A percentile compares a stretch with the other conserved stretches of the same genome.
Conservation (phyloP, 2,113 vertebrate genomes). For the Peromyscus leucopus region DNA sequence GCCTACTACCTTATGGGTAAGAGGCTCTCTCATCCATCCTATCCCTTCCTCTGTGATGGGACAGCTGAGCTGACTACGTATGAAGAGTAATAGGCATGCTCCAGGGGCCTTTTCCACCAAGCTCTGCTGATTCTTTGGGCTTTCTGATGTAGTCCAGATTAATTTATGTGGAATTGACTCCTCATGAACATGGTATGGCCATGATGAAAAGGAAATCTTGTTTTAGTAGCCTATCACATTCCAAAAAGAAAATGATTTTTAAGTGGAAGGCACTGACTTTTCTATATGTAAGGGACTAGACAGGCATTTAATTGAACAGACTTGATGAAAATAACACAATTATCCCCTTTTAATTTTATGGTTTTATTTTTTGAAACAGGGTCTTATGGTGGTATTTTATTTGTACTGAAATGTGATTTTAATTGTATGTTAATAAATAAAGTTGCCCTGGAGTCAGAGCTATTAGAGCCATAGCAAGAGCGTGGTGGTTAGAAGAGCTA, state of each 20-base stretch:
- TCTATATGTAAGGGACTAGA: neutral
- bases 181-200: neutral
- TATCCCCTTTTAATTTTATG: too few species aligned
- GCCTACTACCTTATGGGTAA: slow-evolving; percentile 47
- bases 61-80: neutral
- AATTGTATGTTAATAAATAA: too few species aligned
- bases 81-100: neutral
- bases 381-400: too few species aligned
- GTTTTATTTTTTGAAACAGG: neutral
- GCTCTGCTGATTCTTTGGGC: neutral
- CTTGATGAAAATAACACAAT: neutral
- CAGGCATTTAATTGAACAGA: neutral
- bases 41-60: slow-evolving; percentile 39
- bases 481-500: too few species aligned
- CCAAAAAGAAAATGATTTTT: slow-evolving; percentile 31
- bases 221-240: neutral
- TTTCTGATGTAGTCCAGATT: slow-evolving; percentile 4
- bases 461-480: too few species aligned
- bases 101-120: neutral
- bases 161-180: slow-evolving; percentile 20
- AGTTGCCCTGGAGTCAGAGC: too few species aligned
- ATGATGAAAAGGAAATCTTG: neutral
- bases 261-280: slow-evolving; percentile 29
- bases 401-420: too few species aligned
- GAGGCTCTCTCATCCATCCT: slow-evolving; percentile 50